phyloP scores from a whole-genome alignment of 1,140 invertebrate genomes.

The Hydropsyche tenuis region DNA sequence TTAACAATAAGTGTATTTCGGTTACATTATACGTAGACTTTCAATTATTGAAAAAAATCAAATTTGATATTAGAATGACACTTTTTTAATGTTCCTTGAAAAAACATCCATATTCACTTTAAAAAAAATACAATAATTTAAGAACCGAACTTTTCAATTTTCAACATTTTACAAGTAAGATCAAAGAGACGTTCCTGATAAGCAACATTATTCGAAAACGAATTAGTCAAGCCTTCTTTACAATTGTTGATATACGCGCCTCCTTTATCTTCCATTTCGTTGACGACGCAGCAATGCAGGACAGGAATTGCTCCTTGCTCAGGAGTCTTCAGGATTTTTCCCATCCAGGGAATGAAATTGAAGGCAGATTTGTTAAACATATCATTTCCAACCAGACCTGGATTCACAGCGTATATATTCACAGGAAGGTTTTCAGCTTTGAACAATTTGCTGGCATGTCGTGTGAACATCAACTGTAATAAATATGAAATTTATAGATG shows the following conservation, averaged over 20 bases:
- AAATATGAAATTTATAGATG: neutral
- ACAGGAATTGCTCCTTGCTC: slow-evolving; percentile 76
- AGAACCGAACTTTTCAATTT: slow-evolving; percentile 37
- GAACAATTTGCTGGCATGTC: slow-evolving; percentile 70
- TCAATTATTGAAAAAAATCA: too few species aligned
- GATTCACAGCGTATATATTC: slow-evolving; percentile 80
- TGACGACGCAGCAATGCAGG: slow-evolving; percentile 74
- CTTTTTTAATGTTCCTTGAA: too few species aligned
- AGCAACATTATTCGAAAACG: slow-evolving; percentile 57
- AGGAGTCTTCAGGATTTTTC: slow-evolving; percentile 71
- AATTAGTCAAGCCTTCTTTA: slow-evolving; percentile 58
- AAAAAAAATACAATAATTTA: too few species aligned
- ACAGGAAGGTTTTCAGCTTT: slow-evolving; percentile 65
- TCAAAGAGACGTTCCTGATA: slow-evolving; percentile 58
- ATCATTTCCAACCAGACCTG: slow-evolving; percentile 87
- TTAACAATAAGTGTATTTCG: too few species aligned
- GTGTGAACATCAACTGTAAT: slow-evolving; percentile 69
- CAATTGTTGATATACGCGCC: slow-evolving; percentile 80
- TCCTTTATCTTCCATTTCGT: slow-evolving; percentile 71
- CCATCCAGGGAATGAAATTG: slow-evolving; percentile 66
- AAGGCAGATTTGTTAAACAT: slow-evolving; percentile 74
- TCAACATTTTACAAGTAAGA: slow-evolving; percentile 56
- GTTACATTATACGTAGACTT: too few species aligned
- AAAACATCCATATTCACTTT: too few species aligned
- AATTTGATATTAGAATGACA: too few species aligned